phyloP scores from a whole-genome alignment of 2,797 vertebrate genomes.

The Characodon lateralis region DNA sequence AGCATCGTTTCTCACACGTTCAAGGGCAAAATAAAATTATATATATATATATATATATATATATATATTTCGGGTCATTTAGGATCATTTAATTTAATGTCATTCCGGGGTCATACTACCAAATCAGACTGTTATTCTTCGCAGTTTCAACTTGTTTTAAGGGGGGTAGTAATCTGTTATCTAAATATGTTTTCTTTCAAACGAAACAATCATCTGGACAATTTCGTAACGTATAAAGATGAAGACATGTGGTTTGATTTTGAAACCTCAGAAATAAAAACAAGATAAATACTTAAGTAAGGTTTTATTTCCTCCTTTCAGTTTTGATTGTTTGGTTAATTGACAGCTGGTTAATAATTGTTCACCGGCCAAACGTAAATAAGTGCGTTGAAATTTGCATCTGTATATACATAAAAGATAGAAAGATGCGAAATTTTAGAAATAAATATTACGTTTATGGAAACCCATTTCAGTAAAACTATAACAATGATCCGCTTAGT shows the following conservation, averaged over 20 bases:
- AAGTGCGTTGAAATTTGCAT: conserved; percentile 1
- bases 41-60: no score
- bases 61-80: no score
- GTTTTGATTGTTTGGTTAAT: conserved; percentile 13
- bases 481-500: background rate
- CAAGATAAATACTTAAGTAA: background rate
- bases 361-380: conserved; percentile 14
- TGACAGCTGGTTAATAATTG: conserved; percentile 36
- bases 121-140: background rate
- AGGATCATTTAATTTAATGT: no score
- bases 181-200: background rate
- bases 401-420: background rate
- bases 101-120: background rate
- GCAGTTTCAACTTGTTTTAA: background rate
- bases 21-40: background rate
- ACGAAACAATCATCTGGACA: background rate
- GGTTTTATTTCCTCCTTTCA: background rate
- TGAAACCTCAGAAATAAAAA: conserved; percentile 1
- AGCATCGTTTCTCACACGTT: background rate
- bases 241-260: background rate
- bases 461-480: background rate
- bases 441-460: background rate
- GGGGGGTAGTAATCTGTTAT: background rate
- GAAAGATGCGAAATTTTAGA: background rate
- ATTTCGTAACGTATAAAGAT: background rate